A percentile compares a stretch with the other conserved stretches of the same genome.
Conservation (phyloP, 2,797 vertebrate species). For the Pogonophryne albipinna region DNA sequence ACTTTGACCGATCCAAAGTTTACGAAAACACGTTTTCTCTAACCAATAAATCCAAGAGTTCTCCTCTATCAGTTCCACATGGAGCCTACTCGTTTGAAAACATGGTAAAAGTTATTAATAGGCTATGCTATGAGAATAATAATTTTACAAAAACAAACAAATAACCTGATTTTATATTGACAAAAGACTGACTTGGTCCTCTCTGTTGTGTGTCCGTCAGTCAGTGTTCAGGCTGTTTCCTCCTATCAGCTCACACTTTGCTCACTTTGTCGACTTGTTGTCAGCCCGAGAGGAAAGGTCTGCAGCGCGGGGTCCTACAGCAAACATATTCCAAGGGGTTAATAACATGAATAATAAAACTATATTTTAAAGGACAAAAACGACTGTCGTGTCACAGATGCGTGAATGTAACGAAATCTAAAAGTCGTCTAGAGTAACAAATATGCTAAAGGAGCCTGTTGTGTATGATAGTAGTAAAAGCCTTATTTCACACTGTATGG, state of each 20-base stretch:
- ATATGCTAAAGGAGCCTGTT: no score
- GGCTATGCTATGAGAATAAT: background rate
- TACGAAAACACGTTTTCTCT: background rate
- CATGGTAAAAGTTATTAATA: background rate
- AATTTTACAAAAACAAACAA: background rate
- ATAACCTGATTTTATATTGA: background rate
- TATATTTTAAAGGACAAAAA: background rate
- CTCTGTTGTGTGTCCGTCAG: constrained; percentile 24
- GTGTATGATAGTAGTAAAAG: no score
- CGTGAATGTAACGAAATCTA: no score
- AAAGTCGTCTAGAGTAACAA: no score
- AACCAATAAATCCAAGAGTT: background rate
- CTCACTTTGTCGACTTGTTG: constrained; percentile 53
- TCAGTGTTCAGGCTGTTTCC: constrained; percentile 36
- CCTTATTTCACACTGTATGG: no score
- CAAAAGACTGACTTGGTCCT: background rate
- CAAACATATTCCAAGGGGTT: background rate
- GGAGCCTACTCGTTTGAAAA: background rate
- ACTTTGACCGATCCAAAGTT: background rate
- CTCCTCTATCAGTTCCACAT: background rate
- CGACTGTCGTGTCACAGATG: no score
- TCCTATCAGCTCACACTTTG: constrained; percentile 50
- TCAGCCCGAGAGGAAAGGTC: background rate
- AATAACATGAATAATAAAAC: background rate
- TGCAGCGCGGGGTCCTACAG: background rate